Conservation (phyloP, 2,888 invertebrate genomes). For the Camponotus fellah region DNA sequence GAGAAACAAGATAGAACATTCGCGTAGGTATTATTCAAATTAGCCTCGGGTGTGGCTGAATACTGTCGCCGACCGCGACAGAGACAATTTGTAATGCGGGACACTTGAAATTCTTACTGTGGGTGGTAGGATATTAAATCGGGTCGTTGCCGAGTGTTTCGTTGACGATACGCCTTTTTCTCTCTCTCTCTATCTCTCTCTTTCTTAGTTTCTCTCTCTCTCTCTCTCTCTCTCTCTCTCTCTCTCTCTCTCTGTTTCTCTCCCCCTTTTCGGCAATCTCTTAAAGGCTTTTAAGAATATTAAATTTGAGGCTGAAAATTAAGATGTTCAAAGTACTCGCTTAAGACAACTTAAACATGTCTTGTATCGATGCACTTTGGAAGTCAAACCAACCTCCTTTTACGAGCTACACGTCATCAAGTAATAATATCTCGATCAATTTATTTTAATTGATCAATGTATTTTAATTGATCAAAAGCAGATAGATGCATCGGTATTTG, state of each 20-base stretch:
- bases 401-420: background rate
- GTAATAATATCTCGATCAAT: background rate
- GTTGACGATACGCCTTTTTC: constrained; percentile 41
- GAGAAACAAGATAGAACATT: constrained; percentile 60
- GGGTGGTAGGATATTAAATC: constrained; percentile 52
- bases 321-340: constrained; percentile 22
- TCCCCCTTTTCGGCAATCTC: constrained; percentile 31
- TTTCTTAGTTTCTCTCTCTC: too few species aligned
- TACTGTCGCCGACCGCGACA: constrained; percentile 49
- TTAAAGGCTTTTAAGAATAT: constrained; percentile 57
- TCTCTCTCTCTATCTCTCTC: background rate
- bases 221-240: background rate
- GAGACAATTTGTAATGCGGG: constrained; percentile 63
- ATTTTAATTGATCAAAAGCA: background rate
- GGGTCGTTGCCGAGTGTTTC: constrained; percentile 18
- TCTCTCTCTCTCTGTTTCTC: background rate
- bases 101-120: constrained; percentile 52
- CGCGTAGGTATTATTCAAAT: constrained; percentile 72
- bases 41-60: constrained; percentile 56
- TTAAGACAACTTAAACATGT: background rate
- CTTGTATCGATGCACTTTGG: constrained; percentile 13
- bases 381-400: background rate
- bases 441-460: background rate
- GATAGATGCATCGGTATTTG: background rate
- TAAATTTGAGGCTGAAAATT: constrained; percentile 50